These are phyloP conservation scores for Agonopterix heracliana DNA, from an alignment of 2,888 invertebrate species.

Conservation along the genomic window DNA sequence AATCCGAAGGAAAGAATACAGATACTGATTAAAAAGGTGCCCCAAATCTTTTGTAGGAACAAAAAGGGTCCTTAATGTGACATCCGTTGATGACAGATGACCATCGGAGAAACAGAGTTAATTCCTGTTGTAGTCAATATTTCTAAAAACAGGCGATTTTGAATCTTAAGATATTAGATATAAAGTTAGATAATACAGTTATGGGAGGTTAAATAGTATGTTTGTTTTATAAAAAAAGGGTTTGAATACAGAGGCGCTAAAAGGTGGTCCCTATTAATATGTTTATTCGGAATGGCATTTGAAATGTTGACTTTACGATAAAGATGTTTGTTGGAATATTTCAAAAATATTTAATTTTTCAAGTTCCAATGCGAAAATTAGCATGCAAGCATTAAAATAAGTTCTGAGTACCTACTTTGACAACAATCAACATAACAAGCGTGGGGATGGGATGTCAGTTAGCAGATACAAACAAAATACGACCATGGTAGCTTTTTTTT, in stretches of 20 bases:
- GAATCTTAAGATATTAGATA: too few relatives aligned
- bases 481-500: too few relatives aligned
- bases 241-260: slow-evolving; percentile 65
- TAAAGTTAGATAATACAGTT: too few relatives aligned
- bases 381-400: slow-evolving; percentile 12
- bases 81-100: slow-evolving; percentile 68
- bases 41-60: slow-evolving; percentile 31
- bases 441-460: too few relatives aligned
- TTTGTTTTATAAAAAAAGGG: slow-evolving; percentile 29
- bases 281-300: slow-evolving; percentile 30
- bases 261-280: slow-evolving; percentile 51
- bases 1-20: too few relatives aligned
- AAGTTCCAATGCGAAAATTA: slow-evolving; percentile 40
- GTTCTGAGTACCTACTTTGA: too few relatives aligned
- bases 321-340: slow-evolving; percentile 33
- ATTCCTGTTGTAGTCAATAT: neutral
- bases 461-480: too few relatives aligned
- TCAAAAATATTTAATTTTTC: slow-evolving; percentile 46
- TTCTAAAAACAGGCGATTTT: too few relatives aligned
- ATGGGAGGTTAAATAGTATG: too few relatives aligned
- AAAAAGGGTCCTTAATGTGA: slow-evolving; percentile 55
- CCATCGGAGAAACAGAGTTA: slow-evolving; percentile 17
- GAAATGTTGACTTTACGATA: slow-evolving; percentile 41
- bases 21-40: neutral
- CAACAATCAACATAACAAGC: too few relatives aligned